These are phyloP conservation scores for Campopleginae sp. DNA, from an alignment of 2,888 invertebrate species.

Conservation along the genomic window DNA sequence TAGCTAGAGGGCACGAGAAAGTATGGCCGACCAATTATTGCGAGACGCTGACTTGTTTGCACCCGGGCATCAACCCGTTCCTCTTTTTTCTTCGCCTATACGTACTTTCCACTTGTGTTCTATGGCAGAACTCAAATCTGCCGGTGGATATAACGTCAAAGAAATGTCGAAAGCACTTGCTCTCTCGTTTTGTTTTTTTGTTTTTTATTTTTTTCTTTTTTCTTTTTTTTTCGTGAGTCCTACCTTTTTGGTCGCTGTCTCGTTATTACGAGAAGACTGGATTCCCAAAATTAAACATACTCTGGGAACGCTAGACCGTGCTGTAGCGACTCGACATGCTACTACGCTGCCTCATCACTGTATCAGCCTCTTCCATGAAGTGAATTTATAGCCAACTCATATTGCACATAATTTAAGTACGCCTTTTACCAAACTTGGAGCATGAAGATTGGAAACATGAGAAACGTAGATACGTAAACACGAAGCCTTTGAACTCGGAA, in stretches of 20 bases:
- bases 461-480: constrained; percentile 23
- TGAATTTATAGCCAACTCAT: background rate
- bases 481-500: constrained; percentile 45
- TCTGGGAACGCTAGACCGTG: background rate
- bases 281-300: constrained; percentile 38
- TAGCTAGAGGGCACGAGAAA: constrained; percentile 72
- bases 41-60: constrained; percentile 78
- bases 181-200: background rate
- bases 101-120: constrained; percentile 50
- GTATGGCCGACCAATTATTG: constrained; percentile 78
- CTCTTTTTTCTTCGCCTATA: constrained; percentile 46
- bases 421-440: background rate
- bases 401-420: background rate
- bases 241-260: constrained; percentile 41
- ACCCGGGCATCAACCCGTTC: constrained; percentile 67
- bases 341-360: background rate
- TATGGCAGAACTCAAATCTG: constrained; percentile 40
- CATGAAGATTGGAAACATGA: constrained; percentile 10
- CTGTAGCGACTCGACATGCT: background rate
- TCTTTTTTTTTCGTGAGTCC: background rate
- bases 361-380: background rate
- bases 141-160: constrained; percentile 42
- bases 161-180: constrained; percentile 36
- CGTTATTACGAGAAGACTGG: constrained; percentile 9
- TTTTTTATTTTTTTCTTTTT: background rate